Conservation (phyloP, 2,113 vertebrate genomes). For the Trogon surrucura region DNA sequence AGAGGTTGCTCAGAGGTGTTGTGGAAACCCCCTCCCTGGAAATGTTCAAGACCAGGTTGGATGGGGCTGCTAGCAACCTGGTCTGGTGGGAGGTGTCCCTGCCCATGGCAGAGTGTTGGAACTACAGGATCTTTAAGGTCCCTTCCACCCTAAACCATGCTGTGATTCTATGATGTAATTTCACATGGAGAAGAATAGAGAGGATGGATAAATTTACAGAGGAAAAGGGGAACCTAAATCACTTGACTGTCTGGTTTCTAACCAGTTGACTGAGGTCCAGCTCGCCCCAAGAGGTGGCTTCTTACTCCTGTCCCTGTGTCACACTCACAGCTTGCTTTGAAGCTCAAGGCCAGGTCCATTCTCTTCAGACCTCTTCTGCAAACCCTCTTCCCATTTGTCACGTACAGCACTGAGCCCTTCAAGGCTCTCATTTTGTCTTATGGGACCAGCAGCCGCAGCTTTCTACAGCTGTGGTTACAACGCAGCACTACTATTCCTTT, state of each 20-base stretch:
- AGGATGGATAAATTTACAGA: background rate
- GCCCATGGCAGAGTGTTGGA: too few relatives aligned
- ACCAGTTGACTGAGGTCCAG: too few relatives aligned
- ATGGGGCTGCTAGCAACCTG: too few relatives aligned
- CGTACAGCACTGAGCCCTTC: background rate
- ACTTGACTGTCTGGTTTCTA: rapidly evolving
- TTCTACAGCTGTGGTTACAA: background rate
- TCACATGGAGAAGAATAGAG: background rate
- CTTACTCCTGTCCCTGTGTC: background rate
- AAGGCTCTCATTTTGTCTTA: background rate
- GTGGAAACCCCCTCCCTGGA: too few relatives aligned
- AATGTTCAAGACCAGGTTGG: too few relatives aligned
- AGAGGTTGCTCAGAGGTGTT: too few relatives aligned
- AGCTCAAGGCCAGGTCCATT: background rate
- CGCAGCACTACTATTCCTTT: too few relatives aligned
- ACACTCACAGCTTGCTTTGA: background rate
- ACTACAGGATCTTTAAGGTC: too few relatives aligned
- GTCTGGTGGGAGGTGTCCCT: too few relatives aligned
- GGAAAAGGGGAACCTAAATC: background rate
- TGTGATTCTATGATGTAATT: background rate
- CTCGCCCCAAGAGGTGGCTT: background rate
- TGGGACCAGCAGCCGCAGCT: background rate
- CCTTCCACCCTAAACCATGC: too few relatives aligned
- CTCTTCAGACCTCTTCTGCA: background rate
- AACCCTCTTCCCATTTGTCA: background rate